phyloP scores from a whole-genome alignment of 2,797 vertebrate genomes.

The Cercopithecus diana region DNA sequence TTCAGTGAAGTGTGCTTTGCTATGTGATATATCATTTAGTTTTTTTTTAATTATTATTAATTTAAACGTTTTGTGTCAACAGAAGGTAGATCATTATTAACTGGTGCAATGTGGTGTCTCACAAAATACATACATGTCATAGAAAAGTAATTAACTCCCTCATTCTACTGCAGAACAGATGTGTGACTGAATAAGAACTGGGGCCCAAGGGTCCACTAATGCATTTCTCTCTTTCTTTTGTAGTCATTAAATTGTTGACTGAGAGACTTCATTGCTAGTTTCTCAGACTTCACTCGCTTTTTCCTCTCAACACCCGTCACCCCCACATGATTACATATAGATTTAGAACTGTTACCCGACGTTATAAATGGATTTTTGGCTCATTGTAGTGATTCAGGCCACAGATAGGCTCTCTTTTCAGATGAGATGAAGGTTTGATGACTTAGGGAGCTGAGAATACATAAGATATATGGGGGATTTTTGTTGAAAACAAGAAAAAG shows the following conservation, averaged over 20 bases:
- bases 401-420: background rate
- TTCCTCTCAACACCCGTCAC: background rate
- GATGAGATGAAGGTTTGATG: background rate
- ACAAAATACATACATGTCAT: slow-evolving; percentile 56
- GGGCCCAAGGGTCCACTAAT: background rate
- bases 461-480: background rate
- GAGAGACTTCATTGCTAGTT: background rate
- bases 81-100: slow-evolving; percentile 69
- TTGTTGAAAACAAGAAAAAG: background rate
- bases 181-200: slow-evolving; percentile 23
- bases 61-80: slow-evolving; percentile 73
- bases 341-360: background rate
- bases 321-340: background rate
- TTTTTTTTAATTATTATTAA: slow-evolving; percentile 74
- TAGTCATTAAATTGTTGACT: slow-evolving; percentile 43
- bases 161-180: slow-evolving; percentile 63
- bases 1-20: slow-evolving; percentile 48
- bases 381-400: background rate
- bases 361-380: background rate
- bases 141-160: slow-evolving; percentile 71
- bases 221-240: background rate
- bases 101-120: slow-evolving; percentile 31
- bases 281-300: slow-evolving; percentile 11
- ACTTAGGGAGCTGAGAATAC: background rate
- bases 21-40: slow-evolving; percentile 48